Conservation (phyloP, 2,797 vertebrate species). For the Danionella dracula region DNA sequence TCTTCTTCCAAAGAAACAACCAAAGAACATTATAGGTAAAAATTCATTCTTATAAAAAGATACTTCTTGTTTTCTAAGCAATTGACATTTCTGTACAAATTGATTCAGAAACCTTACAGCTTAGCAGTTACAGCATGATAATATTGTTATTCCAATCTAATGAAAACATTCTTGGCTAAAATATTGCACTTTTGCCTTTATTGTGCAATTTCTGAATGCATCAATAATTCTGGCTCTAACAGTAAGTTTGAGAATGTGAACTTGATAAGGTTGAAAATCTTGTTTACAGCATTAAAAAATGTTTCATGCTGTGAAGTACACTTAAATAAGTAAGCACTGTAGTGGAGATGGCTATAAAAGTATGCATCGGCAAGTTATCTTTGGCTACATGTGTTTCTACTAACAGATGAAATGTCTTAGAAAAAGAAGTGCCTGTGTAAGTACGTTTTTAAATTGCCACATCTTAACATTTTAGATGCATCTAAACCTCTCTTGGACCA, state of each 20-base stretch:
- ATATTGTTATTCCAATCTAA: too few relatives aligned
- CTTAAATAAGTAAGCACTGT: neutral
- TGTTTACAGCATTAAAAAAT: neutral
- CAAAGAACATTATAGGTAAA: constrained; percentile 3
- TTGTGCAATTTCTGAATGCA: neutral
- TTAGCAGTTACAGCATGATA: too few relatives aligned
- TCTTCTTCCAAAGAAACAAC: constrained; percentile 40
- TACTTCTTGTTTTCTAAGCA: neutral
- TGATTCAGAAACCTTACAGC: constrained; percentile 24
- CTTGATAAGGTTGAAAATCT: neutral
- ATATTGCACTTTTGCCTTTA: constrained; percentile 8
- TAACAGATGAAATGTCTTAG: neutral
- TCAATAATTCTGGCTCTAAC: neutral
- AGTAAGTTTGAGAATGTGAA: neutral
- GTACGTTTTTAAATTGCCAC: too few relatives aligned
- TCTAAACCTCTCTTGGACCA: too few relatives aligned
- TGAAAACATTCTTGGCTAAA: constrained; percentile 35
- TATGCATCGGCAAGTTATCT: neutral
- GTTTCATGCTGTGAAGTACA: neutral
- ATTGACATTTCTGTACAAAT: constrained; percentile 21
- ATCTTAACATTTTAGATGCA: too few relatives aligned
- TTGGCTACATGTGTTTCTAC: constrained; percentile 2
- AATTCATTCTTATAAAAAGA: constrained; percentile 13
- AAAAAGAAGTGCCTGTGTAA: too few relatives aligned
- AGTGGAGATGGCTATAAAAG: neutral